Evolutionary conservation across 2,113 vertebrate species (phyloP).

Genomic region (Puffinus mauretanicus): DNA sequence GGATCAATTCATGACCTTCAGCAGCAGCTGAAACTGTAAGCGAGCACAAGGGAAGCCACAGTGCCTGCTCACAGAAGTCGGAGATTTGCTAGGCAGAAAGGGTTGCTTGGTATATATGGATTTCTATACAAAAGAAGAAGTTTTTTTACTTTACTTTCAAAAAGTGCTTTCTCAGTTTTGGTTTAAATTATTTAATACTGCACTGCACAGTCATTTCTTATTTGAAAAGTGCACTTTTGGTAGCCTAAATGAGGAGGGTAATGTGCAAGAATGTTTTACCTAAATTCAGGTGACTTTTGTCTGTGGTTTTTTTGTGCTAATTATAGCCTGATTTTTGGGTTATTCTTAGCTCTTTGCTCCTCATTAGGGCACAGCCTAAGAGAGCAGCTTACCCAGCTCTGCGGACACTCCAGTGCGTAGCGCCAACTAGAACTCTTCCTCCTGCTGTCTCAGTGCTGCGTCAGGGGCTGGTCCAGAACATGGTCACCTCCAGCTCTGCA

Average conservation of each 20-base stretch:
- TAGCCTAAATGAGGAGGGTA: neutral
- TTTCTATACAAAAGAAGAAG: neutral
- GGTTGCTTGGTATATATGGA: neutral
- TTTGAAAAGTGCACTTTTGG: neutral
- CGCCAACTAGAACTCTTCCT: neutral
- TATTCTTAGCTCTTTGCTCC: neutral
- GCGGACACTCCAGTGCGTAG: neutral
- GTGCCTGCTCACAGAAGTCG: neutral
- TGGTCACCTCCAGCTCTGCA: neutral
- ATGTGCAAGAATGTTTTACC: neutral
- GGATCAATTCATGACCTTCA: slow-evolving; percentile 81
- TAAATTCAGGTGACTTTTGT: neutral
- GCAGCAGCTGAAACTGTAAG: slow-evolving; percentile 83
- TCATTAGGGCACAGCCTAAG: neutral
- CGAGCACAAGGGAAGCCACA: neutral
- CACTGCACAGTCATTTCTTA: neutral
- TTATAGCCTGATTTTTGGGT: neutral
- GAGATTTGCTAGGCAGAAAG: neutral
- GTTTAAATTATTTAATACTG: neutral
- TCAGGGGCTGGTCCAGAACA: neutral
- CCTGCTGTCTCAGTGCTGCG: neutral
- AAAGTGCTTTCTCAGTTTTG: neutral
- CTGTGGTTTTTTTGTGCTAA: neutral
- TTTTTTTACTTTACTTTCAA: neutral
- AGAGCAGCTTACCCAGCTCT: neutral